Evolutionary conservation across 2,888 invertebrate genomes (phyloP), one percentile per base, ranked within the genome.

Genomic region (Limenitis camilla): DNA sequence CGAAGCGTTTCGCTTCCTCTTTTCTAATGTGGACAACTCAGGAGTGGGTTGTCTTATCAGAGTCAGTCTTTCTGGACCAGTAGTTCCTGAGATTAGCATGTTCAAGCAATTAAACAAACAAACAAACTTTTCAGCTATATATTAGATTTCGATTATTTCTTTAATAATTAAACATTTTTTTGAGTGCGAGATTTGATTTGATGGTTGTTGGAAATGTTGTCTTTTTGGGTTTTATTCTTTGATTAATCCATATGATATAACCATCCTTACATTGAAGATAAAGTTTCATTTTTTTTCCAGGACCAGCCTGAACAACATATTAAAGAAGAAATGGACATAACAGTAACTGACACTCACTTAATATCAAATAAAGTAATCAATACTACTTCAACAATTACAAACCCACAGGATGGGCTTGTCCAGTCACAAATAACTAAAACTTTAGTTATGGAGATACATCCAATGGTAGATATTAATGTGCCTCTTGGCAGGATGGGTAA

Each of bases 281-380:
- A 1, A 19, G 19, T 19, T 19, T 19, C 3, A 1, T 19, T 1
- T 19, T 19, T 19, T 5, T 48, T 41, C 19, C 67, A 79, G 76
- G 66, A 64, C 5, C 52, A 58, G 30, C 64, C 68, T 28, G 68
- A 72, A 48, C 59, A 61, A 39, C 63, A 68, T 1, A 63, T 64
- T 19, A 83, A 83, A 64, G 68, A 76, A 50, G 85, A 85, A 63
- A 51, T 68, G 1, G 79, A 78, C 36, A 42, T 77, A 4, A 70
- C 72, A 5, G 76, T 82, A 0, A 79, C 83, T 0, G 84, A 85
- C 64, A 82, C 83, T 5, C 77, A 81, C 54, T 60, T 84, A n/a
- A 85, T 83, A 49, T 77, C 81, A 38, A 84, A 81, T 54, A 82
- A 82, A 63, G 55, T 82, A 0, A 78, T 80, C 19, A 80, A 81